Evolutionary conservation across 2,888 invertebrate genomes (phyloP).

Genomic region (Phengaris alcon): DNA sequence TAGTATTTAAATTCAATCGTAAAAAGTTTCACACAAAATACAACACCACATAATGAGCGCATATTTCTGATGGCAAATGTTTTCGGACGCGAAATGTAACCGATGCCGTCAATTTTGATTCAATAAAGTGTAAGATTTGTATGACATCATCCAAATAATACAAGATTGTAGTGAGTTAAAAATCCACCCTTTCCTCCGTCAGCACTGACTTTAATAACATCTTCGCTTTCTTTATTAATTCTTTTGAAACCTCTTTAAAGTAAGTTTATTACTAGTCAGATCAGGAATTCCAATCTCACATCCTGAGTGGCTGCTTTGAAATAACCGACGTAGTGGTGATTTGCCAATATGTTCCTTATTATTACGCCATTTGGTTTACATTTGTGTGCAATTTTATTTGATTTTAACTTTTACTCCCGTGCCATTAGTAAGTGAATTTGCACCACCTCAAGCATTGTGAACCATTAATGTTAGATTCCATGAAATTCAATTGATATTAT

Average conservation of each 20-base stretch:
- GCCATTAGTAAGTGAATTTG: conserved; percentile 46
- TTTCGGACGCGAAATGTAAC: conserved; percentile 8
- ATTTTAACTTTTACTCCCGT: conserved; percentile 38
- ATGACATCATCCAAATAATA: conserved; percentile 53
- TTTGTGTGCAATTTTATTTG: conserved; percentile 36
- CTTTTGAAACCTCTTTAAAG: conserved; percentile 71
- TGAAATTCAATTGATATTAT: conserved; percentile 43
- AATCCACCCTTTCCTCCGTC: conserved; percentile 62
- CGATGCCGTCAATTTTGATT: conserved; percentile 39
- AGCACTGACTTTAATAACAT: conserved; percentile 66
- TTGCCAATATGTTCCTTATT: conserved; percentile 44
- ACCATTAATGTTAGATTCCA: conserved; percentile 47
- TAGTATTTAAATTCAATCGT: conserved; percentile 28
- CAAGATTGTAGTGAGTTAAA: conserved; percentile 58
- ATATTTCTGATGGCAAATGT: conserved; percentile 22
- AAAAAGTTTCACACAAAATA: conserved; percentile 28
- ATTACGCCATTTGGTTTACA: conserved; percentile 41
- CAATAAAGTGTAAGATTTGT: conserved; percentile 62
- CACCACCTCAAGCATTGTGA: conserved; percentile 47
- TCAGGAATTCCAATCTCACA: conserved; percentile 77
- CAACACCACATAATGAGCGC: conserved; percentile 20
- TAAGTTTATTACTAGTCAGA: conserved; percentile 77
- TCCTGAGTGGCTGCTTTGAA: conserved; percentile 73
- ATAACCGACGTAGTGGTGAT: conserved; percentile 48
- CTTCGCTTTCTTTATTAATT: conserved; percentile 68